Base-by-base conservation (phyloP, 2,888 invertebrate species). In the Calameuta idolon region DNA sequence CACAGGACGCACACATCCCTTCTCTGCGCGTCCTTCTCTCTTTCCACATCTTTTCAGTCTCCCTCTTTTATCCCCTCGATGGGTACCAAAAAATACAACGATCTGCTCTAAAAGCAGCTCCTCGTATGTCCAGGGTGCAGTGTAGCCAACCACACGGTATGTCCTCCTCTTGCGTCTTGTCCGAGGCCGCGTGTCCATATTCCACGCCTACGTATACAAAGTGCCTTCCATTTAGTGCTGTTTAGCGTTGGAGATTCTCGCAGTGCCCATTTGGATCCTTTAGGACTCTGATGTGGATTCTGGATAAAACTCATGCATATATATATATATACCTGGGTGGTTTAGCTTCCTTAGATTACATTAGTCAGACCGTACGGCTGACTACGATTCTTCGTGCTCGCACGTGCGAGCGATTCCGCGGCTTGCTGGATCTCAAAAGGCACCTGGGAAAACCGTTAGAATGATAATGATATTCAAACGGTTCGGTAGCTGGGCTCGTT, bases 391-490 rank as follows among this genome's bases (percentile, higher is more conserved):
- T 55, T 40, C 40, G 74, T 69, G 81, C 77, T 77, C 83, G 79
- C 83, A 81, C 81, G 85, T 81, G 82, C 82, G 84, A 79, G 73
- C 81, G 83, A 81, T 84, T 82, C 82, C 79, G 77, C 80, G 74
- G 78, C 78, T 76, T 40, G 74, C 76, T 77, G 37, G 68, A 35
- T 69, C 55, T 81, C 80, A 77, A 77, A 73, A 75, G 83, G 83
- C 80, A 75, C 81, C 78, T 80, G 85, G 75, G 79, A 77, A 82
- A 85, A 85, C 85, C 85, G 85, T 85, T 85, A 85, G 83, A 81
- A 80, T 82, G 85, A 86, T 86, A 84, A 84, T 82, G 82, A 86
- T 84, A 86, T 85, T 86, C 84, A 81, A 80, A 83, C 77, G 79
- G 81, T 81, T 83, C 84, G 55, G 55, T 55, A 55, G 23, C 55